Conservation (phyloP, 37 sponge, comb jelly and placozoan genomes). For the Spongilla lacustris region DNA sequence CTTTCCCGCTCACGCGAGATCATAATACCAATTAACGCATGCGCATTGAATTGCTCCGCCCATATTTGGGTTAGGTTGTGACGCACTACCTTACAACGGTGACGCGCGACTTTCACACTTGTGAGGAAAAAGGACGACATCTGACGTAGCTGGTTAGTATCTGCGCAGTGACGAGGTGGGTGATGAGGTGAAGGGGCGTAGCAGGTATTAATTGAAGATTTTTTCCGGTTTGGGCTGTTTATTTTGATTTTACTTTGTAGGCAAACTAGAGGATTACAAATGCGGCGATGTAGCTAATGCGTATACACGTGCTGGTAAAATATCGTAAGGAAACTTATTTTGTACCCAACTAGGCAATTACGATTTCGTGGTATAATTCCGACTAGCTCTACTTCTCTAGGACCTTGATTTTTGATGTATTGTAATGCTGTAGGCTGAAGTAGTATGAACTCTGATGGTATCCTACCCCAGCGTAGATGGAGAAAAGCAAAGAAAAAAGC, state of each 20-base stretch:
- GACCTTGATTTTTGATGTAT: not conserved
- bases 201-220: not conserved
- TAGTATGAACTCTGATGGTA: not conserved
- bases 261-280: not conserved
- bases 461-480: not conserved
- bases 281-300: not conserved
- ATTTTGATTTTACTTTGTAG: not conserved
- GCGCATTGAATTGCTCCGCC: not conserved
- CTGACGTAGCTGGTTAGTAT: slow-evolving; percentile 25
- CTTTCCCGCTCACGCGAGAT: not conserved
- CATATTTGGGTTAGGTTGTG: not conserved
- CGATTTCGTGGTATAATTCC: not conserved
- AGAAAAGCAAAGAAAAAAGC: not conserved
- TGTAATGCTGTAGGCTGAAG: not conserved
- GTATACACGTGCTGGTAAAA: not conserved
- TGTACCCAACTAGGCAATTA: not conserved
- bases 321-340: not conserved
- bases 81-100: slow-evolving; percentile 10
- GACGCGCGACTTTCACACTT: slow-evolving; percentile 15
- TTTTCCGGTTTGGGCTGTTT: not conserved
- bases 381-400: not conserved
- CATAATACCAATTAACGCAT: not conserved
- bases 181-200: not conserved
- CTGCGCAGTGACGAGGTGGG: not conserved
- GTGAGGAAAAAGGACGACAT: slow-evolving; percentile 33